Conservation (phyloP, 2,888 invertebrate species). For the Drosophila austrosaltans region DNA sequence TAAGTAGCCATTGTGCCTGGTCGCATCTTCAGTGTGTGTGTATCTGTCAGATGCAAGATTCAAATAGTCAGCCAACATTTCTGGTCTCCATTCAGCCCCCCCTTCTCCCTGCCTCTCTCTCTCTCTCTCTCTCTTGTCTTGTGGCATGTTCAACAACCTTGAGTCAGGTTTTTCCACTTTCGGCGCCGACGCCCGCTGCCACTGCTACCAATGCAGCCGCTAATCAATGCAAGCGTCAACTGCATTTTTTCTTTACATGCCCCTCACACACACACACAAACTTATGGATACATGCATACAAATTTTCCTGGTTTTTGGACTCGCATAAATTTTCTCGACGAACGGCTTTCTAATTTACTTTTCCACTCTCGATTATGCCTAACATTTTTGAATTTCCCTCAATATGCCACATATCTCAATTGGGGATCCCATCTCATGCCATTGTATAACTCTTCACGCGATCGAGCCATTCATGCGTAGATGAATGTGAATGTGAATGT, state of each 20-base stretch:
- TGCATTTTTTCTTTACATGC: constrained; percentile 56
- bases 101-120: constrained; percentile 17
- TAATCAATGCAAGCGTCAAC: constrained; percentile 72
- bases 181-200: constrained; percentile 44
- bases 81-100: constrained; percentile 28
- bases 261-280: constrained; percentile 28
- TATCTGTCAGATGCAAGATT: constrained; percentile 77
- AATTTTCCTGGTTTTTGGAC: constrained; percentile 29
- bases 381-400: constrained; percentile 50
- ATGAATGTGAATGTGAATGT: constrained; percentile 26
- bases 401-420: constrained; percentile 22
- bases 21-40: constrained; percentile 56
- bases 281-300: not conserved
- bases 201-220: constrained; percentile 48
- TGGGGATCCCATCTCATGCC: constrained; percentile 31
- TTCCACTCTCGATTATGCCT: constrained; percentile 48
- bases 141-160: constrained; percentile 79
- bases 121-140: constrained; percentile 15
- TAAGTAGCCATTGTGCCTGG: constrained; percentile 23
- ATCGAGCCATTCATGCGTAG: constrained; percentile 70
- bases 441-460: constrained; percentile 71
- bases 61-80: constrained; percentile 69
- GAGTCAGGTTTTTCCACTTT: constrained; percentile 81
- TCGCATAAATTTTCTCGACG: constrained; percentile 63
- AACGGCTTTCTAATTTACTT: constrained; percentile 72